These are phyloP conservation scores for Sylvietta virens DNA, from an alignment of 2,113 vertebrate species.

Conservation along the genomic window DNA sequence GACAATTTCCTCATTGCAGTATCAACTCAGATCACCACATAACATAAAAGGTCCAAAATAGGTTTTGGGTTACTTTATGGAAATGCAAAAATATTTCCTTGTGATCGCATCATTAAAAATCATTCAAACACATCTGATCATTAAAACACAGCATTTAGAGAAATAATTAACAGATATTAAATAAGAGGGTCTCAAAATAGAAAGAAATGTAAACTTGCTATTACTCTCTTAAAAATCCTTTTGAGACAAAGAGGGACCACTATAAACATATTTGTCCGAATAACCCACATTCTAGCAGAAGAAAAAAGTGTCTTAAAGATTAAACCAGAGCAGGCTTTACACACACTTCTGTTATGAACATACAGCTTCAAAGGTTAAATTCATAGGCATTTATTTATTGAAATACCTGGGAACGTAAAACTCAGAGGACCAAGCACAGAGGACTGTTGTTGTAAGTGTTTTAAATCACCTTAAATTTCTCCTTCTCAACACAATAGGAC, in stretches of 20 bases:
- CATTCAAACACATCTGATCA: background rate
- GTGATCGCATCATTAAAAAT: background rate
- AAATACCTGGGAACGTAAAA: background rate
- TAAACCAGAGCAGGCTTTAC: background rate
- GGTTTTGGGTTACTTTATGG: background rate
- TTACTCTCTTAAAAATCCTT: background rate
- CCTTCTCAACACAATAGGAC: fast-evolving
- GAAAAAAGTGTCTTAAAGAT: background rate
- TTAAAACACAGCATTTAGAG: background rate
- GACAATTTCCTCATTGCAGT: background rate
- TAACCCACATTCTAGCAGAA: background rate
- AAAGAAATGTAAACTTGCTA: background rate
- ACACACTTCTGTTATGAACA: background rate
- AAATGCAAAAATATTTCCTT: background rate
- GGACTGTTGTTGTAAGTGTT: background rate
- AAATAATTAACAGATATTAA: background rate
- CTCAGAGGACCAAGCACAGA: background rate
- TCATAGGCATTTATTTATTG: background rate
- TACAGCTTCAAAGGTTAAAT: background rate
- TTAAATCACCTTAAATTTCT: background rate
- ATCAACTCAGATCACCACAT: background rate
- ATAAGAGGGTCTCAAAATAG: background rate
- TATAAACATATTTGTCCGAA: background rate
- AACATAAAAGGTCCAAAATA: background rate
- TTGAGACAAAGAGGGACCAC: background rate